phyloP scores from a whole-genome alignment of 2,888 invertebrate species.

The Cheilosia scutellata region DNA sequence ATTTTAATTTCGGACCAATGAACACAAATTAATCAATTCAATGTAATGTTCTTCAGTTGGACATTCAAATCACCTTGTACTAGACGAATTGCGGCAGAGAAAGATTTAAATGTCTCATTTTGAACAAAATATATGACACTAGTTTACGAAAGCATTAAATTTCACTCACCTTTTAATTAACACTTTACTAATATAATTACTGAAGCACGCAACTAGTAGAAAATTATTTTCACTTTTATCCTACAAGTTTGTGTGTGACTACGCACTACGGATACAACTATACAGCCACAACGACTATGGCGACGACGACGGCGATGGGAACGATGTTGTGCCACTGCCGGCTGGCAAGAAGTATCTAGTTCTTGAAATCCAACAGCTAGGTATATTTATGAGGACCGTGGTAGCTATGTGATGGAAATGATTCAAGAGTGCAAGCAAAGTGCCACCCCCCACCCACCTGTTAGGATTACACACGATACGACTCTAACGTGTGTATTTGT shows the following conservation, averaged over 20 bases:
- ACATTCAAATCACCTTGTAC: conserved; percentile 37
- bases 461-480: conserved; percentile 40
- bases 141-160: conserved; percentile 28
- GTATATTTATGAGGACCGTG: conserved; percentile 69
- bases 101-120: conserved; percentile 46
- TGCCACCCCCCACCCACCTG: conserved; percentile 44
- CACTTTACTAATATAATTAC: conserved; percentile 38
- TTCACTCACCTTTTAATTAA: conserved; percentile 66
- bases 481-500: background rate
- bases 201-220: conserved; percentile 26
- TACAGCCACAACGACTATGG: background rate
- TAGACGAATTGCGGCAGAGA: conserved; percentile 1
- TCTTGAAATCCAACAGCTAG: conserved; percentile 63
- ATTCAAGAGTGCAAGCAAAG: conserved; percentile 46
- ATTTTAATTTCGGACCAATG: conserved; percentile 32
- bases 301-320: conserved; percentile 16
- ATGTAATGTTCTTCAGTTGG: conserved; percentile 17
- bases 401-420: conserved; percentile 25
- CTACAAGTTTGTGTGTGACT: background rate
- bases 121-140: background rate
- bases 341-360: conserved; percentile 70
- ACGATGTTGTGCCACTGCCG: conserved; percentile 58
- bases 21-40: conserved; percentile 56
- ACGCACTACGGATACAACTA: background rate
- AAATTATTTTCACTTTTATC: conserved; percentile 53